Evolutionary conservation across 2,113 vertebrate genomes (phyloP).

Genomic region (Heteronetta atricapilla): DNA sequence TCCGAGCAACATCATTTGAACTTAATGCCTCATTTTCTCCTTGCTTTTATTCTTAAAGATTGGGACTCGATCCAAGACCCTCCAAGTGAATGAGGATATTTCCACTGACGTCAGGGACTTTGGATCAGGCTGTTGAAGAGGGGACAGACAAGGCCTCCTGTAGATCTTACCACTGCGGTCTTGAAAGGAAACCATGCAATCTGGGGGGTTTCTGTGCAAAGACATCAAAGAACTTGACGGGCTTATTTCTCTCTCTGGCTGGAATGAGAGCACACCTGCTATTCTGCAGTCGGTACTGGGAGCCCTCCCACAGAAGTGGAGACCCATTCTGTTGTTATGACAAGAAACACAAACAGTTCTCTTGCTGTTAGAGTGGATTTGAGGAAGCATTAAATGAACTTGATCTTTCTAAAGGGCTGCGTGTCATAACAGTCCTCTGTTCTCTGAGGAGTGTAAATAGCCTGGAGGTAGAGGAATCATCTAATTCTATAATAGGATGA

Average conservation of each 20-base stretch:
- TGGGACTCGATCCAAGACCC: constrained; percentile 17
- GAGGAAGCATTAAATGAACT: not conserved
- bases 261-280: not conserved
- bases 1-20: constrained; percentile 45
- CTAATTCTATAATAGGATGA: not conserved
- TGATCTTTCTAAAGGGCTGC: not conserved
- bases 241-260: not conserved
- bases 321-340: not conserved
- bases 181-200: not conserved
- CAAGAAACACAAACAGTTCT: not conserved
- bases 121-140: not conserved
- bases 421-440: not conserved
- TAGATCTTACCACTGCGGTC: not conserved
- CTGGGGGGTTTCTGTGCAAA: not conserved
- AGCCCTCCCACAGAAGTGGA: not conserved
- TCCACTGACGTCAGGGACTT: not conserved
- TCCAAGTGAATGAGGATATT: constrained; percentile 18
- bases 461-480: not conserved
- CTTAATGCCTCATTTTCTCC: constrained; percentile 21
- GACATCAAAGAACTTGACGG: not conserved
- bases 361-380: not conserved
- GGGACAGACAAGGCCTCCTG: not conserved
- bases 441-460: not conserved
- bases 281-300: not conserved
- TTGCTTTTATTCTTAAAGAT: constrained; percentile 26